A percentile compares a stretch with the other conserved stretches of the same genome.
Evolutionary conservation across 2,113 vertebrate species (phyloP).

Genomic region (Callipepla squamata): DNA sequence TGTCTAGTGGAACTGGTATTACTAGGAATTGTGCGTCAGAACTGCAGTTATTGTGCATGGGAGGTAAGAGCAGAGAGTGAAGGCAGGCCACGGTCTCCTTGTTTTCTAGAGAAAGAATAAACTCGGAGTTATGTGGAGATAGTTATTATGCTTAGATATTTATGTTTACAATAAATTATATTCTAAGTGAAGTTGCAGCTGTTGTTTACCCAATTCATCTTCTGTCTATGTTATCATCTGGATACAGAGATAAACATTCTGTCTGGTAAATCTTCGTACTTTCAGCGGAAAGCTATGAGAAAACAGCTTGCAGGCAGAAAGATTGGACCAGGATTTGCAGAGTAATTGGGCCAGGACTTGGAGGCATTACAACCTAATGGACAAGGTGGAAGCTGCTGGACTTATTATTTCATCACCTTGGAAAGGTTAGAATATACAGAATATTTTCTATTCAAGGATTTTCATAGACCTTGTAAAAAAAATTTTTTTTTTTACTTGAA

Average conservation of each 20-base stretch:
- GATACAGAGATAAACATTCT: background rate
- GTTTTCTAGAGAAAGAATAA: background rate
- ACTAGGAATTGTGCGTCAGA: background rate
- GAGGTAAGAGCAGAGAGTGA: background rate
- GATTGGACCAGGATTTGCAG: background rate
- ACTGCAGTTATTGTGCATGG: background rate
- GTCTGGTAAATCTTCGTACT: background rate
- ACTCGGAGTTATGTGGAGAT: background rate
- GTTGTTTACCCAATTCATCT: background rate
- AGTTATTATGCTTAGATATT: background rate
- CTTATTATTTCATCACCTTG: background rate
- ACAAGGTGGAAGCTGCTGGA: background rate
- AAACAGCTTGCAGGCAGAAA: background rate
- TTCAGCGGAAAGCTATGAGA: background rate
- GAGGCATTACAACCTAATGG: background rate
- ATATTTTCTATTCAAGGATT: background rate
- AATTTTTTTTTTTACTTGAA: background rate
- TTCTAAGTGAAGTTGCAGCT: background rate
- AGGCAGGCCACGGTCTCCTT: too few relatives aligned
- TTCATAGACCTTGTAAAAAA: background rate
- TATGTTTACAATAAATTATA: background rate
- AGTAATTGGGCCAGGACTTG: background rate
- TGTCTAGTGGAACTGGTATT: background rate
- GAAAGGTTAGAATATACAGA: background rate
- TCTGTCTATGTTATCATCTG: background rate